These are phyloP conservation scores for Drosophila eugracilis DNA, from an alignment of 1,140 invertebrate species.

Conservation along the genomic window DNA sequence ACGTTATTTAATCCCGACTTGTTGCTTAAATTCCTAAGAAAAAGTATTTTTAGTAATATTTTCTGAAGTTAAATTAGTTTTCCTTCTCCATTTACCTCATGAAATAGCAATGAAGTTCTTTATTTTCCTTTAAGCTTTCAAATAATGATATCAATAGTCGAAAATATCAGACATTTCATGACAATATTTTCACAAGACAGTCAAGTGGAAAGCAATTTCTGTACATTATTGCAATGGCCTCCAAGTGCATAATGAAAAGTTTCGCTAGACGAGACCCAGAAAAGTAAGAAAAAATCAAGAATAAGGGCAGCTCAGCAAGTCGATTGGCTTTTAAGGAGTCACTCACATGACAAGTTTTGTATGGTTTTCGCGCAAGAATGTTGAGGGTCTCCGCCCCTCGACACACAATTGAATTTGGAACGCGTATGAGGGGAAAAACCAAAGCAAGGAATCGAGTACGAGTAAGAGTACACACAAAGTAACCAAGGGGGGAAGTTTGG, in stretches of 20 bases:
- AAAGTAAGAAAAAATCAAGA: slow-evolving; percentile 31
- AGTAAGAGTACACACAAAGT: slow-evolving; percentile 30
- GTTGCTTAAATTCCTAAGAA: too few species aligned
- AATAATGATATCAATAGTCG: slow-evolving; percentile 12
- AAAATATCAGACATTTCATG: slow-evolving; percentile 10
- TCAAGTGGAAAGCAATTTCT: slow-evolving; percentile 71
- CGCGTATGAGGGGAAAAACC: slow-evolving; percentile 43
- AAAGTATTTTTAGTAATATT: neutral
- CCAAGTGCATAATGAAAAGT: slow-evolving; percentile 66
- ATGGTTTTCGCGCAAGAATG: slow-evolving; percentile 61
- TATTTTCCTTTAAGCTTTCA: neutral
- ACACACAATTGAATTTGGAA: slow-evolving; percentile 76
- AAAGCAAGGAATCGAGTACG: slow-evolving; percentile 61
- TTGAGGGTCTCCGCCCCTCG: slow-evolving; percentile 17
- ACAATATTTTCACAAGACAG: slow-evolving; percentile 23
- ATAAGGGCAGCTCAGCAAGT: slow-evolving; percentile 56
- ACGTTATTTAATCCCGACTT: too few species aligned
- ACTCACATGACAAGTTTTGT: slow-evolving; percentile 69
- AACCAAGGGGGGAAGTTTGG: slow-evolving; percentile 4
- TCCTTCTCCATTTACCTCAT: neutral
- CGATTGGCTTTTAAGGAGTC: slow-evolving; percentile 80
- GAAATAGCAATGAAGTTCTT: neutral
- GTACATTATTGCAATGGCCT: slow-evolving; percentile 71
- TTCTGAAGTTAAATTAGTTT: neutral
- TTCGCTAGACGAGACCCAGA: slow-evolving; percentile 37